Evolutionary conservation across 2,888 invertebrate species (phyloP), one percentile per base, ranked within the genome.

Genomic region (Pheosia gnoma): DNA sequence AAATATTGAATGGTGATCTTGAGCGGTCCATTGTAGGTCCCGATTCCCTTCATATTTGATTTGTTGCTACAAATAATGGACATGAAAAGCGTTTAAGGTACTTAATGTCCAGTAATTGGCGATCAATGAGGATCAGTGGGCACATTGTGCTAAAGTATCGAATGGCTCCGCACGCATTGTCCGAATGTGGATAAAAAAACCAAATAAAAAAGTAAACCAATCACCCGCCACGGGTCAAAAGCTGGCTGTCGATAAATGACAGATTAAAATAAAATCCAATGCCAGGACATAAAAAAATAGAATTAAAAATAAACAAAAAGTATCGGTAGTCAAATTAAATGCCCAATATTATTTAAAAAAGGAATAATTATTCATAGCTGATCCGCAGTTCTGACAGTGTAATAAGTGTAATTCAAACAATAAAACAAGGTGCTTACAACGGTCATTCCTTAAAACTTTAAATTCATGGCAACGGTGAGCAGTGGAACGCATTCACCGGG

Each of bases 91-190:
- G 87, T 89, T 91, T 87, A 82, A 91, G 91, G 92, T 93, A 93
- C 93, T 93, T 93, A 92, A 93, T 93, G 93, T 93, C 93, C 93
- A 88, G 93, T 93, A 93, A 93, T 93, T 93, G 93, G 92, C 91
- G 92, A 91, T 93, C 92, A 93, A 93, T 93, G 90, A 91, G 93
- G 93, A 93, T 93, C 93, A 92, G 90, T 93, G 93, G 93, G 93
- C 77, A 90, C 91, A 93, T 93, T 93, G 93, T 93, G 85, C 81
- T 83, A 84, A 84, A 87, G 83, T 86, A 90, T 87, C 88, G 88
- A 87, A 87, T 86, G 78, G 84, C 82, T 75, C 70, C 58, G 64
- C 65, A 66, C 73, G 84, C 75, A 86, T 92, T 91, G 93, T 91
- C 88, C 87, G 80, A 87, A 70, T 65, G 65, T 64, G 74, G 75